Evolutionary conservation across 1,140 invertebrate species (phyloP).

Genomic region (Stenopsyche tienmushanensis): DNA sequence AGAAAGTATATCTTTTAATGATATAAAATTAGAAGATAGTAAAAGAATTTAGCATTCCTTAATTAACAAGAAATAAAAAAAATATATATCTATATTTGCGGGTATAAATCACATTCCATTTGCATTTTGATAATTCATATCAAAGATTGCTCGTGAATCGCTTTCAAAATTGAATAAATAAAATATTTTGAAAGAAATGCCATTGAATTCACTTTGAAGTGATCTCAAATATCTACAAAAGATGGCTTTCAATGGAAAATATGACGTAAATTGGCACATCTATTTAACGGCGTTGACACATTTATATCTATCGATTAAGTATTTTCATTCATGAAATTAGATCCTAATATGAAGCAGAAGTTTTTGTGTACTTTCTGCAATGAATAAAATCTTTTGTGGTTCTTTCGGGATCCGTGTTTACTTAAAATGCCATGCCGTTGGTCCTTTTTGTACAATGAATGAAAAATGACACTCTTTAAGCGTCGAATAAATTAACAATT

Average conservation of each 20-base stretch:
- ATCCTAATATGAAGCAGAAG: conserved; percentile 20
- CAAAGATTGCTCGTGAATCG: too few relatives aligned
- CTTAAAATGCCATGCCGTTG: neutral
- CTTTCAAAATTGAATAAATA: too few relatives aligned
- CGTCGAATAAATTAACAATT: conserved; percentile 37
- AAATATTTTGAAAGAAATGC: too few relatives aligned
- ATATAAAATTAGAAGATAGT: too few relatives aligned
- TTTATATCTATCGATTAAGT: conserved; percentile 40
- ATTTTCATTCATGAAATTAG: conserved; percentile 40
- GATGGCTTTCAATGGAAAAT: conserved; percentile 9
- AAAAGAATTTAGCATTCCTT: too few relatives aligned
- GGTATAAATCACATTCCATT: too few relatives aligned
- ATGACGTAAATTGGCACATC: conserved; percentile 42
- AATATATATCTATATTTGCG: too few relatives aligned
- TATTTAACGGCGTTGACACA: conserved; percentile 38
- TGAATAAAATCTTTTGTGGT: neutral
- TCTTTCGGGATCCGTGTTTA: conserved; percentile 18
- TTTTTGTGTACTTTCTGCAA: neutral
- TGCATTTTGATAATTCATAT: too few relatives aligned
- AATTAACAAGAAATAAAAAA: too few relatives aligned
- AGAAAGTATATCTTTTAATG: too few relatives aligned
- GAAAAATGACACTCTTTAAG: conserved; percentile 26
- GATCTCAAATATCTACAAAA: too few relatives aligned
- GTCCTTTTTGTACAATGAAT: neutral
- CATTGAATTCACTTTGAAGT: too few relatives aligned